Evolutionary conservation across 2,113 vertebrate genomes (phyloP).

Genomic region (Cygnus atratus): DNA sequence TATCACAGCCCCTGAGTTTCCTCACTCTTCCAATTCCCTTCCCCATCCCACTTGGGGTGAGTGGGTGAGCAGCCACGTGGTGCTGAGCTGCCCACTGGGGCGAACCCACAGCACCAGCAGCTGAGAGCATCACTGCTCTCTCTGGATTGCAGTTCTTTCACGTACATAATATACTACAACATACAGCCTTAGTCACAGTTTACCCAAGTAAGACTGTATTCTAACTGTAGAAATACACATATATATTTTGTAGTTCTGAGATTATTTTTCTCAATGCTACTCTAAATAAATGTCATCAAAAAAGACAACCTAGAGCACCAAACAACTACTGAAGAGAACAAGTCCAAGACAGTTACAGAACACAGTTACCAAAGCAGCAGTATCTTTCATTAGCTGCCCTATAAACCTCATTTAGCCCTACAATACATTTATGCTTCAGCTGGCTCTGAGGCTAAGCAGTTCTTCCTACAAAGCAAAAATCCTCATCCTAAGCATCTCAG

Average conservation of each 20-base stretch:
- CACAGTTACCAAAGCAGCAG: not conserved
- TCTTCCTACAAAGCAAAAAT: not conserved
- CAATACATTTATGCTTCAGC: not conserved
- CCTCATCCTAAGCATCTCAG: not conserved
- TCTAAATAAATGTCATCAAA: not conserved
- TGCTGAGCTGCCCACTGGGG: no score
- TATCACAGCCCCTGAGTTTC: no score
- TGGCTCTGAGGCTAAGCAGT: not conserved
- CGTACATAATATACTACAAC: not conserved
- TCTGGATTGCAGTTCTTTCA: not conserved
- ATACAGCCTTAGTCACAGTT: accelerated
- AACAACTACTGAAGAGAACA: not conserved
- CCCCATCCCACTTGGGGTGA: no score
- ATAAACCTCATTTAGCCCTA: not conserved
- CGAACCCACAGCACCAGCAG: not conserved
- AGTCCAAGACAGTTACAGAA: not conserved
- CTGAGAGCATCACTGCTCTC: not conserved
- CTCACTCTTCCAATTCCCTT: no score
- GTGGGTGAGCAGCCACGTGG: no score
- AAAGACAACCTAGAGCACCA: not conserved
- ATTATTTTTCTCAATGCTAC: not conserved
- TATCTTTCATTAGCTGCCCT: not conserved
- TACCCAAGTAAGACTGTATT: not conserved
- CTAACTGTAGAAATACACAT: not conserved
- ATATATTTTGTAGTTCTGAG: not conserved